Conservation (phyloP, 2,113 vertebrate species). For the Leucoraja erinaceus region DNA sequence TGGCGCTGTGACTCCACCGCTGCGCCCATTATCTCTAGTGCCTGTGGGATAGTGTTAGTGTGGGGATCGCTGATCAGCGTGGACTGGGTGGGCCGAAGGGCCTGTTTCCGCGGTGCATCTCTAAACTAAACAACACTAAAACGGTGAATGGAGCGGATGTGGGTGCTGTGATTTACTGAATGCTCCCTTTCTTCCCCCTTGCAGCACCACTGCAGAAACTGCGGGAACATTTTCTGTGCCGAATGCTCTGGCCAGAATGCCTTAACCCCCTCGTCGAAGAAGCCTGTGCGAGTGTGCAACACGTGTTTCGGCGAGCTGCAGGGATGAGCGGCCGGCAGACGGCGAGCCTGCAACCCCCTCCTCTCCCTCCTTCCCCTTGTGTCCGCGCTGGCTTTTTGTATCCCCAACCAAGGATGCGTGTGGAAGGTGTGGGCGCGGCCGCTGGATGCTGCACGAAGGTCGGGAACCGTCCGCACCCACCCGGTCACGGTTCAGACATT, state of each 20-base stretch:
- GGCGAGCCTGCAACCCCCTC: constrained; percentile 54
- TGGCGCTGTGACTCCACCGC: no score
- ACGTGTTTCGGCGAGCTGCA: constrained; percentile 88
- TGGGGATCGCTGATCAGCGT: no score
- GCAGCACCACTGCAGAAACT: constrained; percentile 96
- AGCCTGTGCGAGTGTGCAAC: constrained; percentile 90
- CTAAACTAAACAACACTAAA: no score
- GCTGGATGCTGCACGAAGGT: neutral
- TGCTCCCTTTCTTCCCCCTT: constrained; percentile 42
- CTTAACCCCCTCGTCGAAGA: constrained; percentile 93
- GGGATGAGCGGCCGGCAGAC: constrained; percentile 58
- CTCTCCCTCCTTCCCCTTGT: constrained; percentile 56
- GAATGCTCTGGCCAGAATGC: constrained; percentile 89
- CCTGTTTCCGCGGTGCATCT: no score
- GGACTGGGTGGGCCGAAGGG: no score
- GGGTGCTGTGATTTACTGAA: no score
- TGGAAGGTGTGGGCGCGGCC: neutral
- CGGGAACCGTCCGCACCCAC: no score
- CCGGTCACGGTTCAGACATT: no score
- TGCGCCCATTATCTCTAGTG: no score
- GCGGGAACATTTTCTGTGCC: constrained; percentile 94
- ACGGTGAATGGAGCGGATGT: no score
- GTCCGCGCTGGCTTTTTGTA: constrained; percentile 58
- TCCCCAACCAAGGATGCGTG: constrained; percentile 17
- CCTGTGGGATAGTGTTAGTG: no score